Base-by-base conservation (phyloP, 2,113 vertebrate species). In the Nansenia antarctica region DNA sequence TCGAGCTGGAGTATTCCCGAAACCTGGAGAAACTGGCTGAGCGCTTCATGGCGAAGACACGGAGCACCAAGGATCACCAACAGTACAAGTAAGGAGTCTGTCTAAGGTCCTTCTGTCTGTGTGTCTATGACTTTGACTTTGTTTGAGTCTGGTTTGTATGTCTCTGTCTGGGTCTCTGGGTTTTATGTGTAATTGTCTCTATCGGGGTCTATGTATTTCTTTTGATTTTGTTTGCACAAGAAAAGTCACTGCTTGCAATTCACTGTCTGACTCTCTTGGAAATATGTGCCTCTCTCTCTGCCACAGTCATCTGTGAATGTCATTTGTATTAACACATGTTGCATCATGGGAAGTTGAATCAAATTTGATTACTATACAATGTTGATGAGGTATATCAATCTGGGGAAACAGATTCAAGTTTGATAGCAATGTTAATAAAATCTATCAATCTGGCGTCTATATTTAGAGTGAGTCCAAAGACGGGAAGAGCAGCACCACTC, bases 31-130 rank as follows among this genome's bases (percentile, higher is more conserved):
- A 98, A 70, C 81, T 99, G 80, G 98, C 97, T 0, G 97, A 99
- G 67, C 95, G 98, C 72, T 99, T 99, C 89, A 99, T 99, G 98
- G 97, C 98, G 11, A 99, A 99, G 91, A 99, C 98, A 8, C 94
- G 98, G 86, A 99, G 97, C 87, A 99, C 96, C 26, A 99, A 99
- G 78, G 98, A 99, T 70, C 98, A 99, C 83, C 98, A 99, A 57
- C 98, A 99, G 68, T 99, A 98, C 90, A 99, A 99, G 98, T 99
- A 82, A 94, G 88, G 14, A 70, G 3, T 12, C 3, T 3, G 18
- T 22, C 29, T 14, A 24, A 42, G n/a, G 42, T 78, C 29, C 68
- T 24, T 52, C 8, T 49, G 65, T 35, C 61, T 70, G 65, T 59
- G 59, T 63, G 45, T 74, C 7, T 66, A 35, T 67, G 30, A 20